These are phyloP conservation scores for Cetoscarus ocellatus DNA, from an alignment of 2,797 vertebrate genomes.

Conservation along the genomic window DNA sequence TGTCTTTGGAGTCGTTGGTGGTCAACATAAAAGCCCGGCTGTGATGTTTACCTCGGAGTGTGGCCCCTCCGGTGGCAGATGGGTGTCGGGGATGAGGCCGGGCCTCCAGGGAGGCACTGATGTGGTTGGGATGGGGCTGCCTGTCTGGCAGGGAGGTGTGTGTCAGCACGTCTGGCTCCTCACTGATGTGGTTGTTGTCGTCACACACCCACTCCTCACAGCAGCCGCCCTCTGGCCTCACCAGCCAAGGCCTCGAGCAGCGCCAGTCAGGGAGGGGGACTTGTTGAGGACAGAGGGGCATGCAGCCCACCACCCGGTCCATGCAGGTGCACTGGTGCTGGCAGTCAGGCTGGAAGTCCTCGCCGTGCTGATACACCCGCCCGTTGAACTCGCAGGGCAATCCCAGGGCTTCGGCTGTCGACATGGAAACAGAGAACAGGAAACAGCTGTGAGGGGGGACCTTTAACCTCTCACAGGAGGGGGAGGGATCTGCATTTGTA, in stretches of 20 bases:
- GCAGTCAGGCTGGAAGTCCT: conserved; percentile 85
- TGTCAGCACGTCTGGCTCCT: conserved; percentile 59
- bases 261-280: conserved; percentile 74
- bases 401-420: conserved; percentile 81
- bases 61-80: conserved; percentile 23
- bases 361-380: conserved; percentile 82
- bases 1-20: conserved; percentile 1
- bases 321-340: conserved; percentile 86
- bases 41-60: conserved; percentile 66
- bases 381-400: conserved; percentile 82
- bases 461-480: conserved; percentile 2
- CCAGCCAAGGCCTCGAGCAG: conserved; percentile 72
- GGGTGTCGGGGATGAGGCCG: conserved; percentile 28
- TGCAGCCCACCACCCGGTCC: conserved; percentile 85
- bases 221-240: conserved; percentile 60
- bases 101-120: conserved; percentile 61
- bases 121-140: conserved; percentile 71
- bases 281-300: conserved; percentile 82
- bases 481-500: not conserved
- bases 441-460: conserved; percentile 17
- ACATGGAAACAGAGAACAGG: conserved; percentile 3
- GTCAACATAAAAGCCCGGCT: not conserved
- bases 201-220: conserved; percentile 83
- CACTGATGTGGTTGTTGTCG: conserved; percentile 79
- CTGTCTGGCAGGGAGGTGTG: conserved; percentile 32